phyloP scores from a whole-genome alignment of 2,797 vertebrate species.

The Taeniopygia guttata region DNA sequence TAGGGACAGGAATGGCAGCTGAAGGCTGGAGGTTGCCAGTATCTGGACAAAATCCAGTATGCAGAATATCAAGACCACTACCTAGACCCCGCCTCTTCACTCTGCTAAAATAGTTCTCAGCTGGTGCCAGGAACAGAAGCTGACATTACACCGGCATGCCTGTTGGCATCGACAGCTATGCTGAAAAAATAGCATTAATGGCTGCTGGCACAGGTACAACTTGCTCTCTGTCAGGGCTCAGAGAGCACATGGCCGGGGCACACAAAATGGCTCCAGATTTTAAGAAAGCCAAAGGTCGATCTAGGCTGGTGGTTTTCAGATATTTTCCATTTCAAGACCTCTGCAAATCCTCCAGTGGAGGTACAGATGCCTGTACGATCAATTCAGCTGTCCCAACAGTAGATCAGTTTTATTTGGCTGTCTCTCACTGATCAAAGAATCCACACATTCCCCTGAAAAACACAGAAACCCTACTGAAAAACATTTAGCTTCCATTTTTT shows the following conservation, averaged over 20 bases:
- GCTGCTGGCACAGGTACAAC: background rate
- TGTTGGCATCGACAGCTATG: slow-evolving; percentile 17
- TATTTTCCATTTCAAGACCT: background rate
- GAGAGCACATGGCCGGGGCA: background rate
- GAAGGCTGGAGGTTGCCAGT: slow-evolving; percentile 10
- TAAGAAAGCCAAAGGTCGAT: slow-evolving; percentile 38
- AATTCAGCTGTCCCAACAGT: background rate
- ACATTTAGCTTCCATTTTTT: background rate
- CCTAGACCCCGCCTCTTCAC: slow-evolving; percentile 28
- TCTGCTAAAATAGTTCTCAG: slow-evolving; percentile 51
- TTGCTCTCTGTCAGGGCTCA: background rate
- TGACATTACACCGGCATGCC: slow-evolving; percentile 19
- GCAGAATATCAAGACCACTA: slow-evolving; percentile 6
- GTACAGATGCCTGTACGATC: background rate
- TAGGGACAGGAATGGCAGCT: slow-evolving; percentile 45
- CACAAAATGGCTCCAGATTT: slow-evolving; percentile 13
- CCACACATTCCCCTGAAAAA: background rate
- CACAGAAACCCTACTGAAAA: background rate
- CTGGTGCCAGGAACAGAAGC: slow-evolving; percentile 44
- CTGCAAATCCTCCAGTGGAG: background rate
- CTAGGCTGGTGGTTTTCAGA: background rate
- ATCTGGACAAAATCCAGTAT: slow-evolving; percentile 52
- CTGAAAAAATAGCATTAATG: slow-evolving; percentile 26
- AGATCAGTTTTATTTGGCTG: background rate
- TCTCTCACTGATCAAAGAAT: background rate